Evolutionary conservation across 2,888 invertebrate species (phyloP).

Genomic region (Mechanitis messenoides): DNA sequence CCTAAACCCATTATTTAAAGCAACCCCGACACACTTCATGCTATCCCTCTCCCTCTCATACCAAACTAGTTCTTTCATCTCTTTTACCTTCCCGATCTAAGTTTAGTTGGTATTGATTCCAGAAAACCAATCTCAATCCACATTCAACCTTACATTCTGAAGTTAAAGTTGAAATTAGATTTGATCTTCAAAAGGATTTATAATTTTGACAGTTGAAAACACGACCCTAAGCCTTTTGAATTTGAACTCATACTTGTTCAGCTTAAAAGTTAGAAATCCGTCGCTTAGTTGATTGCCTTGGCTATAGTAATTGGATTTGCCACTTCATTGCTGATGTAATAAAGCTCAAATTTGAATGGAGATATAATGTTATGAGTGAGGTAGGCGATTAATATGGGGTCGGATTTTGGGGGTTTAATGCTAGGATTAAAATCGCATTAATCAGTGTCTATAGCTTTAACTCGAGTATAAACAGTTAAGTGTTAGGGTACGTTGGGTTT

Average conservation of each 20-base stretch:
- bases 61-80: constrained; percentile 42
- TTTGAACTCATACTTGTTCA: constrained; percentile 65
- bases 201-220: constrained; percentile 48
- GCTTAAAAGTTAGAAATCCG: constrained; percentile 64
- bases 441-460: constrained; percentile 79
- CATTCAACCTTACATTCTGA: constrained; percentile 39
- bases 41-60: constrained; percentile 43
- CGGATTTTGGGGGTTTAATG: constrained; percentile 79
- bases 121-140: constrained; percentile 33
- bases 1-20: constrained; percentile 49
- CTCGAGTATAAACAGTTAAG: constrained; percentile 76
- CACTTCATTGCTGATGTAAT: constrained; percentile 35
- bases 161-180: constrained; percentile 36
- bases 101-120: constrained; percentile 72
- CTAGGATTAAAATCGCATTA: constrained; percentile 82
- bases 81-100: constrained; percentile 60
- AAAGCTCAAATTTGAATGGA: constrained; percentile 48
- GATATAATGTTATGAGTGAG: constrained; percentile 67
- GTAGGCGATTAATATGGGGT: constrained; percentile 72
- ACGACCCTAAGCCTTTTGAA: constrained; percentile 57
- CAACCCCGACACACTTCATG: constrained; percentile 41
- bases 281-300: constrained; percentile 35
- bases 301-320: constrained; percentile 34
- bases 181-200: constrained; percentile 30
- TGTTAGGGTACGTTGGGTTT: constrained; percentile 69